Percentiles rank a stretch among this genome's conserved stretches.
These are phyloP conservation scores for Aegotheles bennettii DNA, from an alignment of 2,113 vertebrate species.

Conservation along the genomic window DNA sequence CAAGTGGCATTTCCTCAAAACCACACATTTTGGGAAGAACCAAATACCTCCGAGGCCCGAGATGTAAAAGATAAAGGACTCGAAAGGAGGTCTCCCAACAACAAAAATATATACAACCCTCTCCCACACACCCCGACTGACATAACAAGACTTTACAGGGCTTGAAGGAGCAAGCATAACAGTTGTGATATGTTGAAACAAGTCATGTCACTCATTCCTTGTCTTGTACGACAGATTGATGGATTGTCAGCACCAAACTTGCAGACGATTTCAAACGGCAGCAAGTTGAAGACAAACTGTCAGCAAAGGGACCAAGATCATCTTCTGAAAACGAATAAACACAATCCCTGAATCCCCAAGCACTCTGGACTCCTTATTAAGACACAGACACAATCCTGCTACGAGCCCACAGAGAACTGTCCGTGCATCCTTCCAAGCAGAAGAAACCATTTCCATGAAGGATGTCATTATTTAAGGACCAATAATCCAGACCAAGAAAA, in stretches of 20 bases:
- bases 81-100: background rate
- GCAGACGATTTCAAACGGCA: background rate
- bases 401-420: background rate
- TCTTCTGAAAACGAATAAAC: background rate
- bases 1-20: background rate
- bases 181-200: background rate
- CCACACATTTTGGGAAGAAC: background rate
- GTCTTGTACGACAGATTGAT: background rate
- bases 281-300: background rate
- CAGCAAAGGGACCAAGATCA: background rate
- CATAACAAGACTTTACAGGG: background rate
- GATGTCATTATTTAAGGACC: background rate
- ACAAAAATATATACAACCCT: background rate
- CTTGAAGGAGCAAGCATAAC: background rate
- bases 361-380: background rate
- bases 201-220: background rate
- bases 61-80: background rate
- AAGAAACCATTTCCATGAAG: background rate
- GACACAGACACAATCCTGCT: background rate
- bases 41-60: background rate
- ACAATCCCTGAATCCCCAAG: background rate
- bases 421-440: background rate
- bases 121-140: background rate
- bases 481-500: background rate
- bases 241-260: background rate